Conservation (phyloP, 2,113 vertebrate genomes). For the Pelusios castaneus region DNA sequence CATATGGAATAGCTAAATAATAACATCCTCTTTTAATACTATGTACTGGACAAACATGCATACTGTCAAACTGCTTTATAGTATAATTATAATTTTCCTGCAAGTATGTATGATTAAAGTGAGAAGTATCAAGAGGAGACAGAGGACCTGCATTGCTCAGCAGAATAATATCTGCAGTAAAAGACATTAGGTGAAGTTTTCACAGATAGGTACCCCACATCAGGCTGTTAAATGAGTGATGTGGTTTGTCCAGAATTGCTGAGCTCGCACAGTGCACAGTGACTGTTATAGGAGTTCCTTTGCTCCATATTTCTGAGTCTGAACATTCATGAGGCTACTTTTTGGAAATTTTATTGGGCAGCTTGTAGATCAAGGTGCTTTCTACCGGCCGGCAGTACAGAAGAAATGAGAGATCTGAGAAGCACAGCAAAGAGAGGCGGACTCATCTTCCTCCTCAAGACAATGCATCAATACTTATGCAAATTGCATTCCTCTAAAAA, state of each 20-base stretch:
- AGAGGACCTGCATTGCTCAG: neutral
- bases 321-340: neutral
- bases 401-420: neutral
- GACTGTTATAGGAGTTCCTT: neutral
- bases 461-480: slow-evolving; percentile 49
- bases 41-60: neutral
- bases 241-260: neutral
- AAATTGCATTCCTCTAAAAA: slow-evolving; percentile 56
- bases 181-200: neutral
- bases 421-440: slow-evolving; percentile 27
- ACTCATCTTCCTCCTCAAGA: slow-evolving; percentile 29
- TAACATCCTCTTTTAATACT: neutral
- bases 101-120: neutral
- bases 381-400: neutral
- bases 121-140: neutral
- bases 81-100: neutral
- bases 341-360: neutral
- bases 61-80: neutral
- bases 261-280: neutral
- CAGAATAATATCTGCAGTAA: neutral
- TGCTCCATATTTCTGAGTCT: neutral
- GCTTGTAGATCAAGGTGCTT: neutral
- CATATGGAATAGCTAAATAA: neutral
- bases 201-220: neutral
- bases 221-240: neutral